These are phyloP conservation scores for Geothlypis trichas DNA, from an alignment of 2,113 vertebrate genomes.

Conservation along the genomic window DNA sequence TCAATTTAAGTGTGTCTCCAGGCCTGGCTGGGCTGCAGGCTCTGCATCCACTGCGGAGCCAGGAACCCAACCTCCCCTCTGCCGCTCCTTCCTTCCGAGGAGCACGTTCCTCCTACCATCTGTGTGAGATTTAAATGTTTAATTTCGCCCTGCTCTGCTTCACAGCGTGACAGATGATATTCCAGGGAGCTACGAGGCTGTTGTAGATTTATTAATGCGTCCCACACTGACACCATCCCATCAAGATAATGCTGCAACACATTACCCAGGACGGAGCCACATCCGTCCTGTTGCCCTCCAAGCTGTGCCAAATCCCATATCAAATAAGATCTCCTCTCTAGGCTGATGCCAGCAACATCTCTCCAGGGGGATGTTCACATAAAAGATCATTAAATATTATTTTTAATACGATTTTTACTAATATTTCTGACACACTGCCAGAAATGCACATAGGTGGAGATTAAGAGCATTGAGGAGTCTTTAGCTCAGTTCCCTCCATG, in stretches of 20 bases:
- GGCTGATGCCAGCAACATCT: not conserved
- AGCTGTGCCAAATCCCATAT: not conserved
- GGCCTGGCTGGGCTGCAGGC: not conserved
- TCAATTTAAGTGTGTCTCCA: not conserved
- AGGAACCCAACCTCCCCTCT: not conserved
- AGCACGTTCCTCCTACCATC: not conserved
- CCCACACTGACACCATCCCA: not conserved
- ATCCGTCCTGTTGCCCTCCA: not conserved
- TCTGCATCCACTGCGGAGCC: not conserved
- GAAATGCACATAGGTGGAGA: not conserved
- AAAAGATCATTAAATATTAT: not conserved
- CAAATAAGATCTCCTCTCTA: not conserved
- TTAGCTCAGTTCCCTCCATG: not conserved
- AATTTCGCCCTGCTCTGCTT: not conserved
- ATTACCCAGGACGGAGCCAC: not conserved
- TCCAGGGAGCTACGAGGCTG: not conserved
- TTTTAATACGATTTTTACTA: not conserved
- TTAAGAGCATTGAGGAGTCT: not conserved
- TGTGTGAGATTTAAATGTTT: not conserved
- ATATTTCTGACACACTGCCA: not conserved
- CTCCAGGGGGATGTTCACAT: not conserved
- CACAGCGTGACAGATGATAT: not conserved
- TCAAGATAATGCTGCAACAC: not conserved
- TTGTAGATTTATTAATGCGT: not conserved
- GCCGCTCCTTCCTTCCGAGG: not conserved